phyloP scores from a whole-genome alignment of 2,113 vertebrate species.

The Syngnathoides biaculeatus region DNA sequence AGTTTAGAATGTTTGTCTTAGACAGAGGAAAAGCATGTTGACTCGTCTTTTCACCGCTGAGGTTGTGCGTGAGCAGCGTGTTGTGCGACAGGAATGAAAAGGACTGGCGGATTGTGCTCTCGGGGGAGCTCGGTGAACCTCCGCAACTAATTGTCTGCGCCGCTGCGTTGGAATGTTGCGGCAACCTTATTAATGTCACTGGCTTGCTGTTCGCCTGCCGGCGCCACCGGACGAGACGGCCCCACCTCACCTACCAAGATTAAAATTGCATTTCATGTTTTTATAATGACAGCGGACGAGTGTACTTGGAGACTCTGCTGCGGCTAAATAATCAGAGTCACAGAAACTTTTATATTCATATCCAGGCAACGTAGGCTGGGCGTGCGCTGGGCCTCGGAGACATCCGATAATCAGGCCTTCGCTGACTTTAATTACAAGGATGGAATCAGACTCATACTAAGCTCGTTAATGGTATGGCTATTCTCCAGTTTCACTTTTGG shows the following conservation, averaged over 20 bases:
- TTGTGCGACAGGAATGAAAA: slow-evolving; percentile 61
- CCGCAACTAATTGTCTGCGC: slow-evolving; percentile 51
- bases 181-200: slow-evolving; percentile 21
- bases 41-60: not conserved
- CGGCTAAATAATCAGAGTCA: not conserved
- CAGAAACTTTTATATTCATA: not conserved
- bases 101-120: slow-evolving; percentile 32
- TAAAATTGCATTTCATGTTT: slow-evolving; percentile 11
- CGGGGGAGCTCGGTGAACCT: slow-evolving; percentile 35
- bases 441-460: no score
- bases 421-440: not conserved
- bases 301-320: not conserved
- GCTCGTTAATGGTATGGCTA: no score
- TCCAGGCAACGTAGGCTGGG: not conserved
- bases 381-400: not conserved
- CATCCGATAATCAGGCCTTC: not conserved
- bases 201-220: slow-evolving; percentile 19
- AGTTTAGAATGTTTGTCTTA: not conserved
- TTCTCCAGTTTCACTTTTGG: no score
- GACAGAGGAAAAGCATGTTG: not conserved
- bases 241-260: slow-evolving; percentile 11
- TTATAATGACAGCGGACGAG: not conserved
- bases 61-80: slow-evolving; percentile 24
- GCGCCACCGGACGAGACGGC: not conserved
- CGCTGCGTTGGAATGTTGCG: slow-evolving; percentile 26